Base-by-base conservation (phyloP, 2,113 vertebrate genomes). In the Ictalurus furcatus region DNA sequence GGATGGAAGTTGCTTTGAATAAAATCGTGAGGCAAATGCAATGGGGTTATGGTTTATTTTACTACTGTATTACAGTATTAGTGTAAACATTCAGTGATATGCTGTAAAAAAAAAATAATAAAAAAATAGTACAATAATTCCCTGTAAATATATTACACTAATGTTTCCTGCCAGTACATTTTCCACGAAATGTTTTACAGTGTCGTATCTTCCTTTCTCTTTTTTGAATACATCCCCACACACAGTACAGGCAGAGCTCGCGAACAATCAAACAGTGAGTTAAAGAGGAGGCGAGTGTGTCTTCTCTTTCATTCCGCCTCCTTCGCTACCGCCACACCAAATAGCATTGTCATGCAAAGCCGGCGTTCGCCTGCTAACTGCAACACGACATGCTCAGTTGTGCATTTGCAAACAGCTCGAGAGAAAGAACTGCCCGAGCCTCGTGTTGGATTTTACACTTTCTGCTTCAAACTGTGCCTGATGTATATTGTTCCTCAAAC, bases 401-500 rank as follows among this genome's bases (percentile, higher is more conserved):
- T 69, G 76, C 76, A 12, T 89, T 78, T 59, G 48, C 17, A 17
- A 86, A 86, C 80, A 69, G 85, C 86, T 69, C 67, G 56, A 30
- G 56, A 73, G 86, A 30, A 92, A 89, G 6, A 83, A 85, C 14
- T 48, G 34, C 79, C 83, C 80, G 14, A 69, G 84, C 67, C 63
- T 89, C n/a, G 69, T 61, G 87, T 89, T 88, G 89, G 85, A 91
- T 91, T 90, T 91, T 85, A 84, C 85, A 69, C 88, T 91, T 90
- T 88, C 81, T 76, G 58, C 90, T 90, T 91, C 93, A 90, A 73
- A 90, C 91, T 89, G 90, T 84, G 90, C 73, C 78, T 91, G 91
- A 91, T 93, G 85, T 90, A 92, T 90, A 90, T 89, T 88, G 90
- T 87, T 91, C 87, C 85, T 90, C 88, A 90, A 86, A 90, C 91